These are phyloP conservation scores for Panorpa germanica DNA, from an alignment of 2,888 invertebrate genomes.

Conservation along the genomic window DNA sequence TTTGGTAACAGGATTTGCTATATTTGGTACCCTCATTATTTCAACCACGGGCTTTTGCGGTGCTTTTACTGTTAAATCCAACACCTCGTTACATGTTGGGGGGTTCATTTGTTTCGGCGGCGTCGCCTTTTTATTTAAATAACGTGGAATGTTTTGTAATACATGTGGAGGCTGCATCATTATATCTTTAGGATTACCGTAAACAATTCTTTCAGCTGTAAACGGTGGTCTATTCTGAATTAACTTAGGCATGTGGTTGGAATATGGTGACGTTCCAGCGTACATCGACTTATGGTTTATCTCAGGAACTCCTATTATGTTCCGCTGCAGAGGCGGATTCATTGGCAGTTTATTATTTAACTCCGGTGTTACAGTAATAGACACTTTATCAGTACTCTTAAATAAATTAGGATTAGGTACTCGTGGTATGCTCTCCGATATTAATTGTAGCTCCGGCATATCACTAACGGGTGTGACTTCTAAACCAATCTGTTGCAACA, in stretches of 20 bases:
- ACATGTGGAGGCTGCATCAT: conserved; percentile 33
- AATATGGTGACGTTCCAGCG: too few species aligned
- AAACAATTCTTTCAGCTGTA: conserved; percentile 39
- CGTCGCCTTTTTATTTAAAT: too few species aligned
- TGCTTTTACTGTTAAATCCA: conserved; percentile 42
- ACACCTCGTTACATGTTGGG: conserved; percentile 30
- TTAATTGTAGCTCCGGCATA: too few species aligned
- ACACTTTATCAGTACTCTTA: too few species aligned
- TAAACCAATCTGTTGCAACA: conserved; percentile 52
- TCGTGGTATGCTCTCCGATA: too few species aligned
- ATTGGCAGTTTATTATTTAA: too few species aligned
- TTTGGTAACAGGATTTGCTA: conserved; percentile 18
- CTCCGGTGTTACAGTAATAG: too few species aligned
- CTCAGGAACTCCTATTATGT: too few species aligned
- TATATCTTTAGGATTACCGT: conserved; percentile 54
- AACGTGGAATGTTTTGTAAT: conserved; percentile 26
- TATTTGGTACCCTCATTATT: conserved; percentile 34
- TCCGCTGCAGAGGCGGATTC: too few species aligned
- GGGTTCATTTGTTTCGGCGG: conserved; percentile 11
- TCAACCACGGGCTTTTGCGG: conserved; percentile 36
- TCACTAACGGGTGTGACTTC: conserved; percentile 47
- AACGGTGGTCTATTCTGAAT: conserved; percentile 33
- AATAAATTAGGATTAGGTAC: too few species aligned
- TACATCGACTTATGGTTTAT: too few species aligned
- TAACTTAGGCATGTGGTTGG: too few species aligned